Conservation (phyloP, 2,113 vertebrate species). For the Pterocles burchelli region DNA sequence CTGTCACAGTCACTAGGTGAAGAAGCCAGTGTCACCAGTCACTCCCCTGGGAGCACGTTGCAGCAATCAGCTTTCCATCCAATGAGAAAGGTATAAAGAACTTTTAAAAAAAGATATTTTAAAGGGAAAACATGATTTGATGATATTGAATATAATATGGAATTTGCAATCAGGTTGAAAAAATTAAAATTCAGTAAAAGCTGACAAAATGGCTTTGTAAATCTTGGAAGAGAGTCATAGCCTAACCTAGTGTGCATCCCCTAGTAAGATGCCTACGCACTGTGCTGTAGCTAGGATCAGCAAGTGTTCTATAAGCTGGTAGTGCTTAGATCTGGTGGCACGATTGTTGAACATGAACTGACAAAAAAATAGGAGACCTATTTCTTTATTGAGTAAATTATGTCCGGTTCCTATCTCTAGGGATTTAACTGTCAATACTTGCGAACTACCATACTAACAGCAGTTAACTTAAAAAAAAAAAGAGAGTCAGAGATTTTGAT, state of each 20-base stretch:
- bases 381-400: not conserved
- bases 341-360: not conserved
- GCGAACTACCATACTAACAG: not conserved
- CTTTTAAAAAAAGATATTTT: not conserved
- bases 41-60: constrained; percentile 34
- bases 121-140: not conserved
- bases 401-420: not conserved
- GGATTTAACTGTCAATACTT: not conserved
- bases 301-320: not conserved
- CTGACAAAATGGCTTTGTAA: not conserved
- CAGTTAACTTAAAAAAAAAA: not conserved
- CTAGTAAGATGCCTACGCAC: not conserved
- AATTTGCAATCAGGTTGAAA: not conserved
- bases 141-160: not conserved
- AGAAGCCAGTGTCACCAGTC: constrained; percentile 54
- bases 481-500: not conserved
- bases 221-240: not conserved
- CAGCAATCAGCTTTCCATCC: constrained; percentile 65
- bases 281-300: not conserved
- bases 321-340: not conserved
- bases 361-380: not conserved
- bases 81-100: constrained; percentile 75
- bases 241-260: not conserved
- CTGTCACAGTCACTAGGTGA: constrained; percentile 59
- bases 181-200: not conserved